phyloP scores from a whole-genome alignment of 1,140 invertebrate species.

The Caenorhabditis brenneri region DNA sequence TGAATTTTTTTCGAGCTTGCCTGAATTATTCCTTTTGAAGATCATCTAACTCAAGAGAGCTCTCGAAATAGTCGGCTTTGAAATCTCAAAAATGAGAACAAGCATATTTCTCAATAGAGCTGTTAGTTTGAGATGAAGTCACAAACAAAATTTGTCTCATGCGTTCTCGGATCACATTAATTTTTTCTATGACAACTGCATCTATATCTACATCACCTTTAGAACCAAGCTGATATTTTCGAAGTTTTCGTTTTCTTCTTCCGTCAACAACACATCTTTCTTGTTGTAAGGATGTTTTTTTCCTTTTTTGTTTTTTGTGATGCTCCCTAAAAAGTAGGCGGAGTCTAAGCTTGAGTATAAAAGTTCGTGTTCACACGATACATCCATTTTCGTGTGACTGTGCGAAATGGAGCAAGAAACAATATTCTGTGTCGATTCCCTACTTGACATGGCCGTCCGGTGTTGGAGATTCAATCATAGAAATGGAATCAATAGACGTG shows the following conservation, averaged over 20 bases:
- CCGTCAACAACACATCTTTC: neutral
- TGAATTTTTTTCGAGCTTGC: too few species aligned
- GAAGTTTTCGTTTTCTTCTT: neutral
- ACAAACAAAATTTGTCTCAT: too few species aligned
- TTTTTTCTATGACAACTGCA: too few species aligned
- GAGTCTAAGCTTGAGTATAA: neutral
- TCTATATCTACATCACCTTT: too few species aligned
- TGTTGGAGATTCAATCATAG: constrained; percentile 1
- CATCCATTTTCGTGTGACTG: neutral
- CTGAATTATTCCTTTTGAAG: too few species aligned
- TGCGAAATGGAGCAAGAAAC: neutral
- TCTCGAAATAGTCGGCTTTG: too few species aligned
- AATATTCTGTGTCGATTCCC: constrained; percentile 3
- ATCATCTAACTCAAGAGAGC: too few species aligned
- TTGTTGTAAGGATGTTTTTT: neutral
- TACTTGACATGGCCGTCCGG: neutral
- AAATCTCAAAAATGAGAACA: too few species aligned
- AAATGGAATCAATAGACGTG: neutral
- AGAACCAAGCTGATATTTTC: too few species aligned
- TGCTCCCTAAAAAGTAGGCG: neutral
- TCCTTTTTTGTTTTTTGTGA: neutral
- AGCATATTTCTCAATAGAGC: too few species aligned
- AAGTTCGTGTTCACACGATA: neutral
- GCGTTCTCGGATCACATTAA: too few species aligned
- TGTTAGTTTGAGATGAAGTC: too few species aligned